Percentiles rank a stretch among this genome's conserved stretches.
Conservation (phyloP, 2,113 vertebrate genomes). For the western clawed frog (Xenopus tropicalis) region DNA sequence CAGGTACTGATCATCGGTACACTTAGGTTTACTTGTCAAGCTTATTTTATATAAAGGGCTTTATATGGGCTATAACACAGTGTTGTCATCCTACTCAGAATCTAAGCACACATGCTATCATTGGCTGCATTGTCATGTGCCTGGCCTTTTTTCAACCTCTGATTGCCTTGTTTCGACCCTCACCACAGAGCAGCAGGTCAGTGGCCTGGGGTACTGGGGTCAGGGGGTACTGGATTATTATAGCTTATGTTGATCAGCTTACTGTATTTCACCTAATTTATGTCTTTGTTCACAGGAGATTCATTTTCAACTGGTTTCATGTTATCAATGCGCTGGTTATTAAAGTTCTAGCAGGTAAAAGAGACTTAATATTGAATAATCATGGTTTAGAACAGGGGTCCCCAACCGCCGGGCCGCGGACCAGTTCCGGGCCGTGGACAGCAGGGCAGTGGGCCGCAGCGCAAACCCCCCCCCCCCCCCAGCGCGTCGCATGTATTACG, state of each 20-base stretch:
- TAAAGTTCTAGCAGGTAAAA: conserved; percentile 63
- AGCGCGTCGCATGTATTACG: no score
- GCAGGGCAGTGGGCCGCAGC: no score
- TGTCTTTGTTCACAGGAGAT: conserved; percentile 56
- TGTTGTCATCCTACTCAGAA: background rate
- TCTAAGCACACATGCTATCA: conserved; percentile 50
- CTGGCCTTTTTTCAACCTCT: conserved; percentile 57
- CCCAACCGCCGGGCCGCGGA: no score
- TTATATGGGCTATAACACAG: no score
- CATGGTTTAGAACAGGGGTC: background rate
- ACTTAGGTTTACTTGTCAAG: no score
- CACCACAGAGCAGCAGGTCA: conserved; percentile 56
- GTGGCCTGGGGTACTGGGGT: conserved; percentile 8
- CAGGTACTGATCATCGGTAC: no score
- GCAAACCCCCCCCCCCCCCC: no score
- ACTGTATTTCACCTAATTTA: background rate
- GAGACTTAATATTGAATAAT: background rate
- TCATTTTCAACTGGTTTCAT: conserved; percentile 64
- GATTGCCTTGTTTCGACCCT: conserved; percentile 55
- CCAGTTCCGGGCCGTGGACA: no score
- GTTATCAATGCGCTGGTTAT: conserved; percentile 53
- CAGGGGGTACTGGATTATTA: background rate
- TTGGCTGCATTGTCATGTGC: conserved; percentile 55
- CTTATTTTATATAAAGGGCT: no score
- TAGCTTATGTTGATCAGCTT: no score